Conservation (phyloP, 2,113 vertebrate species). For the Gracilinanus agilis region DNA sequence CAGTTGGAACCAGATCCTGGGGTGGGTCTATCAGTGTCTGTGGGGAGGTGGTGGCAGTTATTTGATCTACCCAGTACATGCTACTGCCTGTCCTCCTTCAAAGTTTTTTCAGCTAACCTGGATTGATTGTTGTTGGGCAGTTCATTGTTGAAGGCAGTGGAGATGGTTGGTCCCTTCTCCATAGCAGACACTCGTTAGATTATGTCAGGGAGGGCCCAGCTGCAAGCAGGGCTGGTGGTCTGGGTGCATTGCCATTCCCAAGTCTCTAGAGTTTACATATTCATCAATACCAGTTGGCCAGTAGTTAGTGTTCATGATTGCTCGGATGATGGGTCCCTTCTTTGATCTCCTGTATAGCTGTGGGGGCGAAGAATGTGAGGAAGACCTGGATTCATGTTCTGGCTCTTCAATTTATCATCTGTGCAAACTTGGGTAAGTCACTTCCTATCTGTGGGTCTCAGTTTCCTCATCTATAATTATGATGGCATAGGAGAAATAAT, state of each 20-base stretch:
- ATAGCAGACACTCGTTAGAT: not conserved
- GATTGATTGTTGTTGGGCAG: not conserved
- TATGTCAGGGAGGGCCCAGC: not conserved
- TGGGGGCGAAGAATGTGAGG: not conserved
- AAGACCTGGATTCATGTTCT: not conserved
- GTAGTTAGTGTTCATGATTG: not conserved
- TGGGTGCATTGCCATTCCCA: not conserved
- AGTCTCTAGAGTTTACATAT: not conserved
- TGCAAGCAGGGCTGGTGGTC: fast-evolving
- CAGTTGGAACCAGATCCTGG: not conserved
- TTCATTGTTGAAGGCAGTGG: not conserved
- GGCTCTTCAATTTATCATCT: not conserved
- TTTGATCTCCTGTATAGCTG: not conserved
- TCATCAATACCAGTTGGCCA: not conserved
- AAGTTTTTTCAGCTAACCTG: not conserved
- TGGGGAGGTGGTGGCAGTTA: not conserved
- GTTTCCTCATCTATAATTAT: not conserved
- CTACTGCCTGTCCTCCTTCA: not conserved
- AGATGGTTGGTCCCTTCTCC: not conserved
- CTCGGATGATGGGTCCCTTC: not conserved
- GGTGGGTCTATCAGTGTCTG: not conserved
- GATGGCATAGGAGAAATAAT: not conserved
- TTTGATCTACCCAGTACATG: not conserved
- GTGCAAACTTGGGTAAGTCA: not conserved
- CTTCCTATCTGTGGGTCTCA: not conserved